Evolutionary conservation across 2,113 vertebrate species (phyloP), one percentile per base, ranked within the genome.

Genomic region (Tachysurus fulvidraco): DNA sequence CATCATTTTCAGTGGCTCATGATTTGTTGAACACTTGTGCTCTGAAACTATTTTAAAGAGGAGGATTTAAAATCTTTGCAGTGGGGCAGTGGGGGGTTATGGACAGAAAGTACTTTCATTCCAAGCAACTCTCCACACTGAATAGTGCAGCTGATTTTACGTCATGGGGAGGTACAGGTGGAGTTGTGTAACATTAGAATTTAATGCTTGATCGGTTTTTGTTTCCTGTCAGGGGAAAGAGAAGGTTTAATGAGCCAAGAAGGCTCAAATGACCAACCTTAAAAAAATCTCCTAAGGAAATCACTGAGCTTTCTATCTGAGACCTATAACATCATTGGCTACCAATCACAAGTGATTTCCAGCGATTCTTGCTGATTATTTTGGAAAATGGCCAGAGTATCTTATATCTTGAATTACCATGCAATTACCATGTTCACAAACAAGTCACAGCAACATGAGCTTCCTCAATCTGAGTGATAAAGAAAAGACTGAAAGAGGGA

Each of bases 171-270:
- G 17, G 85, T 86, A 71, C 21, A 69, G 50, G 30, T 54, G n/a
- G 62, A 55, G 14, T 44, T 86, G 62, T 57, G 21, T 79, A 80
- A 85, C 83, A 85, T 67, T 30, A 30, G 54, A 79, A 80, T 80
- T 73, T 76, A 71, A 67, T 54, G 62, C 77, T 81, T 85, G 65
- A 88, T 80, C 65, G 62, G 87, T 21, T 73, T 52, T 41, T n/a
- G 83, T 64, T 88, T 88, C 10, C 79, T 57, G 21, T 55, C 17
- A 85, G 36, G 41, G 64, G 36, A 67, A 65, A 83, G 71, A 82
- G 52, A 80, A 44, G 16, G n/a, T 46, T 69, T 30, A 54, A 62
- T 64, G 54, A 76, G 36, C 30, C 60, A 59, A 12, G 4, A 28
- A 46, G 44, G 86, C 21, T 80, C 54, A 60, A 36, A 71, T 52